phyloP scores from a whole-genome alignment of 2,888 invertebrate genomes.

The Alitta virens region DNA sequence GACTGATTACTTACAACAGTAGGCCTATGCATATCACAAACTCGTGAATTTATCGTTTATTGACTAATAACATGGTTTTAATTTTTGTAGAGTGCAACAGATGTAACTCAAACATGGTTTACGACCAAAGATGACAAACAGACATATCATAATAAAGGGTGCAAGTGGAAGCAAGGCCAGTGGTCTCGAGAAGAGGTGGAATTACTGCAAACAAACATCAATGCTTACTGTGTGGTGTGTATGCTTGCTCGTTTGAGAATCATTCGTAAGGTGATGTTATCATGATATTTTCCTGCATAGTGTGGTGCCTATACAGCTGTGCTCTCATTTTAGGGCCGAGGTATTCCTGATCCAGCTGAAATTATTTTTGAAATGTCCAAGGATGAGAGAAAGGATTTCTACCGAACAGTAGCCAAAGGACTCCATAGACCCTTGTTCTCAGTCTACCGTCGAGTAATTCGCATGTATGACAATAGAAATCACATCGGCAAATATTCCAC shows the following conservation, averaged over 20 bases:
- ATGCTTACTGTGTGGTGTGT: conserved; percentile 55
- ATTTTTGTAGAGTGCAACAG: conserved; percentile 22
- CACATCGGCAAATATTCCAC: conserved; percentile 59
- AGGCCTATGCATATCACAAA: too few species aligned
- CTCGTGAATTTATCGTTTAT: too few species aligned
- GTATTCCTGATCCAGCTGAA: conserved; percentile 54
- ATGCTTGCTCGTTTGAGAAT: not conserved
- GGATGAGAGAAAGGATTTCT: conserved; percentile 60
- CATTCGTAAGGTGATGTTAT: too few species aligned
- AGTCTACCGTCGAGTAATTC: conserved; percentile 58
- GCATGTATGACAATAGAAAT: conserved; percentile 60
- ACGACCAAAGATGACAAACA: conserved; percentile 58
- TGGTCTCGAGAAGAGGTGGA: conserved; percentile 59
- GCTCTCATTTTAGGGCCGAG: conserved; percentile 48
- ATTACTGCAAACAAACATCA: conserved; percentile 55
- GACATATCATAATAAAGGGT: conserved; percentile 54
- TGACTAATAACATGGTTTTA: too few species aligned
- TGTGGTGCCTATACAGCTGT: too few species aligned
- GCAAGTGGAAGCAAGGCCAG: conserved; percentile 59
- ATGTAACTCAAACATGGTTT: conserved; percentile 59
- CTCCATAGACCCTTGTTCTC: conserved; percentile 59
- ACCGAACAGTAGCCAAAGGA: conserved; percentile 57
- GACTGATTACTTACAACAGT: too few species aligned
- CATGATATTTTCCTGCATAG: too few species aligned
- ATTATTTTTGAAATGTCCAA: conserved; percentile 60